A percentile compares a stretch with the other conserved stretches of the same genome.
These are phyloP conservation scores for Stegodyphus mimosarum DNA, from an alignment of 1,140 invertebrate species.

Conservation along the genomic window DNA sequence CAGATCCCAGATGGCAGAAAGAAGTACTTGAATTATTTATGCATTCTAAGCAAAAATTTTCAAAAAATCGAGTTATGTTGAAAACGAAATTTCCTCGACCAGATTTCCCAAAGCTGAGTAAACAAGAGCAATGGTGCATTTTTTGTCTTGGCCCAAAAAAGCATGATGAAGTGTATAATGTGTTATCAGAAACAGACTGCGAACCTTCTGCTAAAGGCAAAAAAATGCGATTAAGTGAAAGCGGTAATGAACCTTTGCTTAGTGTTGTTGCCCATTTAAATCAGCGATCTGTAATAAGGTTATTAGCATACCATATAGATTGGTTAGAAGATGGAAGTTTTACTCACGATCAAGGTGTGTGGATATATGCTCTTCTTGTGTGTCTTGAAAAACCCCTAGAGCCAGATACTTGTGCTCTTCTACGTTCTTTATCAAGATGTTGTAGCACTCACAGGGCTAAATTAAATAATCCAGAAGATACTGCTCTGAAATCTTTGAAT, in stretches of 20 bases:
- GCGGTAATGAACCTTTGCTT: not conserved
- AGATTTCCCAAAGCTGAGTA: not conserved
- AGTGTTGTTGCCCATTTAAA: conserved; percentile 25
- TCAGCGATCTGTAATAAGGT: not conserved
- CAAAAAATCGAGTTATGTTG: not conserved
- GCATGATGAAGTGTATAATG: not conserved
- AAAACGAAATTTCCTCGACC: conserved; percentile 12
- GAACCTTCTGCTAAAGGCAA: not conserved
- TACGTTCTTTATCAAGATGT: conserved; percentile 71
- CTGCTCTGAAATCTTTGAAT: conserved; percentile 71
- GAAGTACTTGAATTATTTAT: conserved; percentile 6
- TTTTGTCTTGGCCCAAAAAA: not conserved
- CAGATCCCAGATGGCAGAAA: conserved; percentile 12
- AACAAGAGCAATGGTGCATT: not conserved
- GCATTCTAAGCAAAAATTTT: not conserved
- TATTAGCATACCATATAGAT: conserved; percentile 11
- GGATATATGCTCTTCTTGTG: conserved; percentile 74
- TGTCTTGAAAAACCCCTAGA: conserved; percentile 74
- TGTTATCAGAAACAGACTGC: not conserved
- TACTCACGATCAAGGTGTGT: conserved; percentile 69
- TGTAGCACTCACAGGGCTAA: conserved; percentile 72
- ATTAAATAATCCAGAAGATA: conserved; percentile 70
- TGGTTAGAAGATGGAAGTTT: conserved; percentile 22
- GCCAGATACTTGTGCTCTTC: conserved; percentile 72
- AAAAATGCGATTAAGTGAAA: not conserved